Percentiles rank a stretch among this genome's conserved stretches.
phyloP scores from a whole-genome alignment of 2,888 invertebrate genomes.

The Drosophila crucigera region DNA sequence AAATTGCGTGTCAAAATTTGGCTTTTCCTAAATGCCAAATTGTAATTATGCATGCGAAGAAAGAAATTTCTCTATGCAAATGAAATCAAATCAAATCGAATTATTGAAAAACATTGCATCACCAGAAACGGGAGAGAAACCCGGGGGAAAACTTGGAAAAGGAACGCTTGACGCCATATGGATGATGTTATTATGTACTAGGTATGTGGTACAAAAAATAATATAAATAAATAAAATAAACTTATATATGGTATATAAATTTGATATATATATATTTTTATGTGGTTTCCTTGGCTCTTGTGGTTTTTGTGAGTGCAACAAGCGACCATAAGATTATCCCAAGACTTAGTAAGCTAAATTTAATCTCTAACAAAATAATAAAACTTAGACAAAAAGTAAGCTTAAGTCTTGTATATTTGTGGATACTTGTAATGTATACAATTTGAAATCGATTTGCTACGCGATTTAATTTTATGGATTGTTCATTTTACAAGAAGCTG shows the following conservation, averaged over 20 bases:
- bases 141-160: background rate
- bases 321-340: background rate
- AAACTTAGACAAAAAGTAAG: background rate
- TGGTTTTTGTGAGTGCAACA: background rate
- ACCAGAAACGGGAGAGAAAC: slow-evolving; percentile 18
- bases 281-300: background rate
- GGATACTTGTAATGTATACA: background rate
- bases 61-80: slow-evolving; percentile 42
- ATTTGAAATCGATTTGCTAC: background rate
- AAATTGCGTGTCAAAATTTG: slow-evolving; percentile 45
- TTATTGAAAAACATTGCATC: slow-evolving; percentile 49
- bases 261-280: background rate
- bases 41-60: slow-evolving; percentile 36
- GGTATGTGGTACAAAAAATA: slow-evolving; percentile 27
- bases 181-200: slow-evolving; percentile 8
- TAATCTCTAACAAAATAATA: background rate
- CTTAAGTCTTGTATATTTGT: background rate
- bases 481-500: background rate
- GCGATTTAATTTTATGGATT: background rate
- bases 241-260: background rate
- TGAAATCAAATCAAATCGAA: slow-evolving; percentile 5
- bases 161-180: slow-evolving; percentile 1
- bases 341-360: background rate
- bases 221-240: background rate
- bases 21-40: slow-evolving; percentile 26